Conservation (phyloP, 2,113 vertebrate genomes). For the Collichthys lucidus region DNA sequence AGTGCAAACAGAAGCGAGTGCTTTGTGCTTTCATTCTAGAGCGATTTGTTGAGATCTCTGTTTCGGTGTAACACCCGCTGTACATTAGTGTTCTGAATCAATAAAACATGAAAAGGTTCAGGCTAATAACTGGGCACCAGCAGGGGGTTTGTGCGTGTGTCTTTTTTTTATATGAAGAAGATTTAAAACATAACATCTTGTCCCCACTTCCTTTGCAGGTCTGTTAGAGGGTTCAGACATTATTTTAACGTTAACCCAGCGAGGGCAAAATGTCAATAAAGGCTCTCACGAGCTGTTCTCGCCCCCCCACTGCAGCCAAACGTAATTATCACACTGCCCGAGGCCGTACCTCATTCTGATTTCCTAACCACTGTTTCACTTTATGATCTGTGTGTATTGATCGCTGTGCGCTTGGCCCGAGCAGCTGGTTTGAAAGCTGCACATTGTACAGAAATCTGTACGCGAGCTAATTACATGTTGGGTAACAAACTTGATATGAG, state of each 20-base stretch:
- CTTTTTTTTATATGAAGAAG: no score
- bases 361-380: slow-evolving; percentile 32
- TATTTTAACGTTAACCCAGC: not conserved
- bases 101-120: not conserved
- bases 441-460: slow-evolving; percentile 16
- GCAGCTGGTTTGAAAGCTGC: not conserved
- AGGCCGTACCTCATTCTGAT: slow-evolving; percentile 17
- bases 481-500: slow-evolving; percentile 8
- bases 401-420: slow-evolving; percentile 10
- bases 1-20: no score
- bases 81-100: not conserved
- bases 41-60: not conserved
- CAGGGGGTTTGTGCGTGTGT: not conserved
- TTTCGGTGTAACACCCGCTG: not conserved
- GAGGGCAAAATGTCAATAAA: not conserved
- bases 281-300: not conserved
- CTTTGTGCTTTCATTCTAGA: not conserved
- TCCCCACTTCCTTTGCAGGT: not conserved
- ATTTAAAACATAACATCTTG: not conserved
- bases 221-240: not conserved
- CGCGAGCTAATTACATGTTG: slow-evolving; percentile 36
- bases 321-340: slow-evolving; percentile 27
- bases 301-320: not conserved
- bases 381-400: slow-evolving; percentile 48
- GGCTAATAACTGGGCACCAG: not conserved